Evolutionary conservation across 2,888 invertebrate species (phyloP).

Genomic region (Hemithea aestivaria): DNA sequence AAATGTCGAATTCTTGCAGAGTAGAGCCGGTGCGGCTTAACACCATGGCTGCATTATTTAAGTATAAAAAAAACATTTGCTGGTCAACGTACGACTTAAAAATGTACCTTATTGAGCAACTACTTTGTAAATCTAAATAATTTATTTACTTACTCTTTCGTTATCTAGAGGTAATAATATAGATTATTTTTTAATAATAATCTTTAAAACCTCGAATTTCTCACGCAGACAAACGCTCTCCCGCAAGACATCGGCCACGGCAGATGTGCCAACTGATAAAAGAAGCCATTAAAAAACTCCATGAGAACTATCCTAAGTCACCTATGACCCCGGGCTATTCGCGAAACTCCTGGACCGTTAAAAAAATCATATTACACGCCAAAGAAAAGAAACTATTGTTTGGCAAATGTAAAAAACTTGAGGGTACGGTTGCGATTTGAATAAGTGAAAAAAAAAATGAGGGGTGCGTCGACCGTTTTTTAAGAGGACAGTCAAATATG

Average conservation of each 20-base stretch:
- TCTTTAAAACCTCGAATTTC: no score
- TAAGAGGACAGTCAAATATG: slow-evolving; percentile 60
- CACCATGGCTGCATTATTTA: no score
- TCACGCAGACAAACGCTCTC: no score
- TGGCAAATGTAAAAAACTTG: slow-evolving; percentile 57
- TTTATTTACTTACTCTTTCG: no score
- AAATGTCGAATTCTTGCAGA: no score
- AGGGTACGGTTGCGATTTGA: slow-evolving; percentile 68
- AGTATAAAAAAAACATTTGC: no score
- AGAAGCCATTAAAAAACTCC: slow-evolving; percentile 55
- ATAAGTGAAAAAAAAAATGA: slow-evolving; percentile 61
- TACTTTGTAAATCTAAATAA: no score
- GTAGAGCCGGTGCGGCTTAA: no score
- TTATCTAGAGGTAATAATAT: no score
- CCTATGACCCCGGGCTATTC: slow-evolving; percentile 74
- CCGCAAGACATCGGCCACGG: slow-evolving; percentile 35
- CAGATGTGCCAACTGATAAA: slow-evolving; percentile 65
- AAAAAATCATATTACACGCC: slow-evolving; percentile 62
- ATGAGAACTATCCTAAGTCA: slow-evolving; percentile 68
- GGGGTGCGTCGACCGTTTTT: slow-evolving; percentile 67
- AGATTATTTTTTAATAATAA: no score
- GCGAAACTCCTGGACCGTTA: slow-evolving; percentile 53
- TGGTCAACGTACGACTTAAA: no score
- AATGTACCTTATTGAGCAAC: no score
- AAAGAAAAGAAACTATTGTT: slow-evolving; percentile 67